phyloP scores from a whole-genome alignment of 2,888 invertebrate genomes.

The Metopia argyrocephala region DNA sequence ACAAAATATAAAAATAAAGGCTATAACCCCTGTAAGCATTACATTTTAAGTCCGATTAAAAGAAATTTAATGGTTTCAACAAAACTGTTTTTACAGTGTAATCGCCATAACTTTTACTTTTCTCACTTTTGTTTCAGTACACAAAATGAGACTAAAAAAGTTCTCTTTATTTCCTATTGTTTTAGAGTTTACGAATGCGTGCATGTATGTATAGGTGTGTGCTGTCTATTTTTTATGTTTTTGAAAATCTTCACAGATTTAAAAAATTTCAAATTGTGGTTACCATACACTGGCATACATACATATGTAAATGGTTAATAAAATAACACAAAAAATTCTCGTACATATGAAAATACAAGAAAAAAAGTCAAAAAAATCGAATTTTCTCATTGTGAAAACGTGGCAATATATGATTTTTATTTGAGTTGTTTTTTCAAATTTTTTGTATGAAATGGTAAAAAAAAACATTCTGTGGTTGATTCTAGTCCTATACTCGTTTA shows the following conservation, averaged over 20 bases:
- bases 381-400: slow-evolving; percentile 39
- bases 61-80: too few relatives aligned
- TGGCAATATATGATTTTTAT: slow-evolving; percentile 1
- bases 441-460: neutral
- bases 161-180: neutral
- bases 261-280: slow-evolving; percentile 56
- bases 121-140: too few relatives aligned
- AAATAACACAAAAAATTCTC: neutral
- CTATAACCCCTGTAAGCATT: too few relatives aligned
- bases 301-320: neutral
- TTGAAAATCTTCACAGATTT: slow-evolving; percentile 58
- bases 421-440: neutral
- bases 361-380: slow-evolving; percentile 26
- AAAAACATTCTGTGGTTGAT: slow-evolving; percentile 20
- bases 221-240: slow-evolving; percentile 41
- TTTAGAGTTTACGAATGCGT: neutral
- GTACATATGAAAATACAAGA: neutral
- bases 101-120: too few relatives aligned
- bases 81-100: too few relatives aligned
- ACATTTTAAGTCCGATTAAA: too few relatives aligned
- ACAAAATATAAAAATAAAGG: too few relatives aligned
- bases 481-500: too few relatives aligned
- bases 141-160: neutral
- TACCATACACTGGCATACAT: slow-evolving; percentile 30
- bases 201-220: neutral